phyloP scores from a whole-genome alignment of 2,888 invertebrate genomes.

The Carabus problematicus region DNA sequence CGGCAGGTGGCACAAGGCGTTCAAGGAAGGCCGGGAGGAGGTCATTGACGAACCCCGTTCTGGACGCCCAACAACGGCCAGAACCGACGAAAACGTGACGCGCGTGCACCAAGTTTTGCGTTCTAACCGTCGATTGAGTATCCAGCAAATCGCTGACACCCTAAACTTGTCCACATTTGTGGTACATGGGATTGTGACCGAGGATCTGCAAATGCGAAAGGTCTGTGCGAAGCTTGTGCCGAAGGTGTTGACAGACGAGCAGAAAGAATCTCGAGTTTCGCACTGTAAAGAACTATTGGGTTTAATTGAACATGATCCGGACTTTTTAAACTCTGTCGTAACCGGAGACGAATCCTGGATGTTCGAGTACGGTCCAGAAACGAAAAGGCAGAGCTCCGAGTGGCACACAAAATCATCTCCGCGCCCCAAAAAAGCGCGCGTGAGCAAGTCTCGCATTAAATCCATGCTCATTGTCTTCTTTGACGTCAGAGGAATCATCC shows the following conservation, averaged over 20 bases:
- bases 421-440: constrained; percentile 32
- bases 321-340: constrained; percentile 20
- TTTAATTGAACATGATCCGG: background rate
- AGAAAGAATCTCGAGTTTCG: constrained; percentile 34
- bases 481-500: background rate
- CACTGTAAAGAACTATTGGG: background rate
- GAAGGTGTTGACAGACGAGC: constrained; percentile 45
- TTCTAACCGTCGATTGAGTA: too few relatives aligned
- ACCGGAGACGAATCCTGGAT: constrained; percentile 42
- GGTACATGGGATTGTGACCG: constrained; percentile 40
- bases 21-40: constrained; percentile 44
- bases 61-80: too few relatives aligned
- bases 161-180: background rate
- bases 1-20: constrained; percentile 42
- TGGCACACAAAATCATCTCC: constrained; percentile 37
- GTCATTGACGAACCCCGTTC: too few relatives aligned
- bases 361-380: constrained; percentile 45
- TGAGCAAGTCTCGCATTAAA: constrained; percentile 32
- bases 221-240: constrained; percentile 48
- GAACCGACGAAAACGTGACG: too few relatives aligned
- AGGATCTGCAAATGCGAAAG: constrained; percentile 46
- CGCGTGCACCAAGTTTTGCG: too few relatives aligned
- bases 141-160: too few relatives aligned
- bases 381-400: constrained; percentile 38
- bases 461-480: constrained; percentile 1